Base-by-base conservation (phyloP, 2,113 vertebrate species). In the Aythya baeri region DNA sequence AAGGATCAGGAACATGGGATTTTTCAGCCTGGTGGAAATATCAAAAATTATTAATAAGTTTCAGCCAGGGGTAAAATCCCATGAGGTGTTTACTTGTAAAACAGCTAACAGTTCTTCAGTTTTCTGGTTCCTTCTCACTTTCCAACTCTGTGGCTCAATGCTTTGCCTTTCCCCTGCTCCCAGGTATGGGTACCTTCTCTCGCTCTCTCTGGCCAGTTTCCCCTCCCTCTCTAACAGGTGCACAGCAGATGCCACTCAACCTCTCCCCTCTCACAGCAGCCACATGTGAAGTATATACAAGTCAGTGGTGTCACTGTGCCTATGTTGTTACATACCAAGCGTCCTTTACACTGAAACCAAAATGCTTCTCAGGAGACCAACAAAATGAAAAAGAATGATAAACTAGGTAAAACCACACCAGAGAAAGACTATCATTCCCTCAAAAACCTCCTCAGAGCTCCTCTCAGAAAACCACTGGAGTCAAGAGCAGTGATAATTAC, bases 21-120 rank as follows among this genome's bases (percentile, higher is more conserved):
- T 91, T 88, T 88, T 57, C 52, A 90, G 68, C 6, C 49, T 86
- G 34, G 66, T 58, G 86, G 83, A 94, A 88, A 62, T 26, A 88
- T 13, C 2, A 83, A 52, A 85, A 93, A 70, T 44, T 16, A 91
- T 11, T 83, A 88, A 92, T 34, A 74, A 14, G 34, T 57, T 95
- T 88, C 65, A 91, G 77, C 23, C 36, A 34, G 20, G 59, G 65
- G 52, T 82, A 93, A 94, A 94, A 84, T 59, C 22, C 22, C 65
- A 65, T 11, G n/a, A 81, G 72, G 70, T 55, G 10, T 63, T 91
- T 86, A 68, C 61, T 49, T 65, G 65, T 92, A 77, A 71, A 77
- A 80, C 3, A 77, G 50, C 59, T 88, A 88, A 83, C 0, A 1
- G 49, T 17, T 94, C 63, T 81, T 59, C 73, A 83, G n/a, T 74